Evolutionary conservation across 1,140 invertebrate genomes (phyloP), one percentile per base, ranked within the genome.

Genomic region (Aradophagus sp.): DNA sequence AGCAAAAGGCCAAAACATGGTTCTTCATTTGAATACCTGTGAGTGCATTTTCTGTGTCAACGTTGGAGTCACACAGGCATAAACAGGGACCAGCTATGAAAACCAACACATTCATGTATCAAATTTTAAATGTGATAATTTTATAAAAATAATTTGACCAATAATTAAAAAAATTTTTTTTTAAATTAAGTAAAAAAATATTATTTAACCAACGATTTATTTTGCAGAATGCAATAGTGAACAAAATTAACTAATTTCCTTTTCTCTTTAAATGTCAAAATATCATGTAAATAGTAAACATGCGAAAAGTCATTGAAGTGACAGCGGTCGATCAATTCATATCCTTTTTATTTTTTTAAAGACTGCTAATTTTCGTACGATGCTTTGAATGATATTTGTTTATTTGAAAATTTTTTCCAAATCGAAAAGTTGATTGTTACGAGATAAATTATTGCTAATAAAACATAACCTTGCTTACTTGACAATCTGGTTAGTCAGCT

Each of bases 21-120:
- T n/a, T n/a, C n/a, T n/a, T n/a, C n/a, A 50, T 67, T 72, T 67
- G 72, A 73, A 63, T 78, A 80, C 79, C 70, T 81, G 75, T 19
- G 77, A 72, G 36, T 81, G 74, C 79, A 80, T 80, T 62, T 77
- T 72, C 63, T 65, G 58, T 75, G 55, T 75, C 53, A 77, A 67
- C 66, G 67, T 34, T 70, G 52, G 69, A 65, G 75, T 52, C 68
- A 73, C 65, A 53, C 52, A 41, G 58, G 67, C 55, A 73, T 73
- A 41, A 41, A 55, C 29, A 73, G 42, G 52, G 77, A 50, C 75
- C 75, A 77, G 67, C 79, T 80, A 75, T 23, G 71, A 76, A 78
- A 67, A 75, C 31, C 27, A 75, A 76, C 45, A 69, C 34, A 38
- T 27, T 61, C 29, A 23, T 63, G 23, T 62, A 50, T 55, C 31